Evolutionary conservation across 2,888 invertebrate genomes (phyloP), one percentile per base, ranked within the genome.

Genomic region (Apotomis capreana): DNA sequence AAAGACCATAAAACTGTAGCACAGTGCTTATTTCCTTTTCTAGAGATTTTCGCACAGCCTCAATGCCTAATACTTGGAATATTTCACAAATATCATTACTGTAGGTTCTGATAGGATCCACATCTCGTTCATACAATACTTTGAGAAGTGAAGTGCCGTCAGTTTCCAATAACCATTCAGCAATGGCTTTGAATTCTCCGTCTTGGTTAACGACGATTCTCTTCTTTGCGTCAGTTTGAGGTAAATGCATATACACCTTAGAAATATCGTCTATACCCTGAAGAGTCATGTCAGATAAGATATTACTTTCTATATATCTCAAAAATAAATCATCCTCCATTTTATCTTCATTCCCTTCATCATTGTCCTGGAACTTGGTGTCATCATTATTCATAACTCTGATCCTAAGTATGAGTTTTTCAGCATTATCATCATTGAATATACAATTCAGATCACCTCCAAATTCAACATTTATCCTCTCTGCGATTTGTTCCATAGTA

Each of bases 21-120:
- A 99, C 99, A 82, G 99, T 98, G 85, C 99, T 99, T 99, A 99
- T 99, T 95, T 99, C 99, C 84, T 99, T 98, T 87, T 99, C 99
- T 0, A 99, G 99, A 0, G 99, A 98, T 89, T 99, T 99, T 83
- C 99, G 96, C 59, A 99, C 99, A 86, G 99, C 99, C 89, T 99
- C 99, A 79, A 99, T 99, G 75, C 99, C 99, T 69, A 99, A 92
- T 68, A 98, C 97, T 91, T 98, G 97, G 94, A 99, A 99, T 84
- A 99, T 99, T 93, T 99, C 99, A 83, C 99, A 99, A 90, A 99
- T 99, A 85, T 99, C 99, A 93, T 99, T 99, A 84, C 99, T 98
- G 86, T 97, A 98, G 1, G 99, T 99, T 75, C 99, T 94, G n/a
- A 98, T 96, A 0, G 99, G 99, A 89, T 99, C 99, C 0, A 99